Evolutionary conservation across 2,888 invertebrate genomes (phyloP).

Genomic region (Blomia tropicalis): DNA sequence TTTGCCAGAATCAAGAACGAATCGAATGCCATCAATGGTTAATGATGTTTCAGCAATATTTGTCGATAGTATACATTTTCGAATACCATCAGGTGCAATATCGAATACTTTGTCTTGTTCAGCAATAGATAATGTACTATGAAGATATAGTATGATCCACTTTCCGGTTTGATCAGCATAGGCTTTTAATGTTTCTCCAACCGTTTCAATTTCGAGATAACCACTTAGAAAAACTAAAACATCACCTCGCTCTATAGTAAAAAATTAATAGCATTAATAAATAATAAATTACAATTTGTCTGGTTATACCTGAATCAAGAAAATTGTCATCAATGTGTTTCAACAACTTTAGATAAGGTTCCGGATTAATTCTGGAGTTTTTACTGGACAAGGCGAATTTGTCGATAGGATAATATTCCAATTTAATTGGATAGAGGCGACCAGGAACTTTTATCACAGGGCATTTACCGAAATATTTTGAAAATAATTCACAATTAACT

Average conservation of each 20-base stretch:
- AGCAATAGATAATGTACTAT: constrained; percentile 73
- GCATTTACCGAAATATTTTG: constrained; percentile 71
- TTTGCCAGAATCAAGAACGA: constrained; percentile 92
- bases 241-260: constrained; percentile 68
- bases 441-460: constrained; percentile 82
- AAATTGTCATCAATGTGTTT: constrained; percentile 80
- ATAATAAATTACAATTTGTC: neutral
- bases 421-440: constrained; percentile 74
- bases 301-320: constrained; percentile 36
- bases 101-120: constrained; percentile 97
- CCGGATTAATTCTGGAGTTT: constrained; percentile 65
- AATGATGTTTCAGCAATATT: constrained; percentile 98
- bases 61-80: constrained; percentile 92
- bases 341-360: constrained; percentile 78
- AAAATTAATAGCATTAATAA: neutral
- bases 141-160: constrained; percentile 85
- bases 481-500: constrained; percentile 87
- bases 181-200: constrained; percentile 67
- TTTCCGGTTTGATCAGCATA: constrained; percentile 57
- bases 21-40: constrained; percentile 92
- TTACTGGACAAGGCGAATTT: constrained; percentile 46
- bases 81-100: constrained; percentile 75
- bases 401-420: constrained; percentile 61
- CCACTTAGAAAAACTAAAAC: constrained; percentile 86
- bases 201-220: constrained; percentile 70